phyloP scores from a whole-genome alignment of 2,113 vertebrate genomes.

The Carassius auratus region DNA sequence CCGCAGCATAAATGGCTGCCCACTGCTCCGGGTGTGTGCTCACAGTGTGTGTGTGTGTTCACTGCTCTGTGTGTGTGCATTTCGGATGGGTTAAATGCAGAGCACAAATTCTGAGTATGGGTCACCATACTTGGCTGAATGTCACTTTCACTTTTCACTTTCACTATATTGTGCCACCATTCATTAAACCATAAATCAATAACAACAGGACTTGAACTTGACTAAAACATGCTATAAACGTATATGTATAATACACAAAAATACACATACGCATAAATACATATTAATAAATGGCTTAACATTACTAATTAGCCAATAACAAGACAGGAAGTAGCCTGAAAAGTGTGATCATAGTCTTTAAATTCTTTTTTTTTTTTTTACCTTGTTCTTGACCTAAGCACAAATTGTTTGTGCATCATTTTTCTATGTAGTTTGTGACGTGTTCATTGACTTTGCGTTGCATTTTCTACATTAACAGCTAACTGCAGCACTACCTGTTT shows the following conservation, averaged over 20 bases:
- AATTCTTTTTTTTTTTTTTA: too few species aligned
- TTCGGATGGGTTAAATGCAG: too few species aligned
- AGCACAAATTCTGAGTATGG: too few species aligned
- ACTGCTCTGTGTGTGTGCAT: too few species aligned
- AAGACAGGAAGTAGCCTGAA: background rate
- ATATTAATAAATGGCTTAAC: background rate
- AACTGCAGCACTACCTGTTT: slow-evolving; percentile 86
- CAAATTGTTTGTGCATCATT: background rate
- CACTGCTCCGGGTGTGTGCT: too few species aligned
- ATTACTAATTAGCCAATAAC: background rate
- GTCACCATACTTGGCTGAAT: too few species aligned
- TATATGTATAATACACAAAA: background rate
- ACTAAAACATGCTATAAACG: background rate
- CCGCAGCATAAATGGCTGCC: too few species aligned
- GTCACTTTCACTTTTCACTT: too few species aligned
- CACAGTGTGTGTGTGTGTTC: too few species aligned
- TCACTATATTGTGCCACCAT: background rate
- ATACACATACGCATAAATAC: background rate
- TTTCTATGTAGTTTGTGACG: background rate
- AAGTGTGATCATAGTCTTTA: background rate
- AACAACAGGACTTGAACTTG: background rate
- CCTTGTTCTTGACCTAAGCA: background rate
- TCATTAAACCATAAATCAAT: too few species aligned
- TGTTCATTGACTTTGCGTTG: background rate
- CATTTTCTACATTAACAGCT: slow-evolving; percentile 67